A percentile compares a stretch with the other conserved stretches of the same genome.
phyloP scores from a whole-genome alignment of 1,140 invertebrate species.

The Drosophila tsacasi region DNA sequence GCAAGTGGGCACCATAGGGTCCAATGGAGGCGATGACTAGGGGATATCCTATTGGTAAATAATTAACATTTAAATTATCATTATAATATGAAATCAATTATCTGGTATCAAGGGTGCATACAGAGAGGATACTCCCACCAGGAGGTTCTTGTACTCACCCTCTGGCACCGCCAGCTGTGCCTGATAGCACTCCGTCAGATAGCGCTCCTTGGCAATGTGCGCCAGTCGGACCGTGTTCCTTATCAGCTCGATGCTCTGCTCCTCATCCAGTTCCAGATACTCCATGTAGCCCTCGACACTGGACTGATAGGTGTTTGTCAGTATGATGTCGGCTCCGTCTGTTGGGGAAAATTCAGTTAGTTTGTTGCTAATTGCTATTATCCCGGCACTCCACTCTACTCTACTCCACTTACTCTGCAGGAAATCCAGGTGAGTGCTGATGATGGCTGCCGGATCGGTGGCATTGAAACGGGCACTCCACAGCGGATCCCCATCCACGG shows the following conservation, averaged over 20 bases:
- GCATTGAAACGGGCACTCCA: constrained; percentile 93
- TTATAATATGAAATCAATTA: not conserved
- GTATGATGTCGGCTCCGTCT: constrained; percentile 94
- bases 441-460: constrained; percentile 90
- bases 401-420: constrained; percentile 86
- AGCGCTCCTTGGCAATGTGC: constrained; percentile 80
- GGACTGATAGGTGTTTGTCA: constrained; percentile 96
- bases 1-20: constrained; percentile 94
- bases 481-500: constrained; percentile 91
- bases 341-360: constrained; percentile 18
- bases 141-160: constrained; percentile 33
- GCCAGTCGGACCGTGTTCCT: constrained; percentile 90
- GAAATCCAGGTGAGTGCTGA: constrained; percentile 92
- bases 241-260: constrained; percentile 90
- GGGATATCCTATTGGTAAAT: constrained; percentile 79
- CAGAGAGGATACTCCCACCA: not conserved
- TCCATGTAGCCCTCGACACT: constrained; percentile 92
- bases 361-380: constrained; percentile 36
- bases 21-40: constrained; percentile 94
- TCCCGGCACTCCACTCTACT: constrained; percentile 54
- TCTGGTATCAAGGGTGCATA: too few species aligned
- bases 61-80: not conserved
- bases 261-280: constrained; percentile 88
- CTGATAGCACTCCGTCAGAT: constrained; percentile 75
- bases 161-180: constrained; percentile 56